A percentile compares a stretch with the other conserved stretches of the same genome.
Conservation (phyloP, 2,797 vertebrate species). For the Enteromius unitaeniatus region DNA sequence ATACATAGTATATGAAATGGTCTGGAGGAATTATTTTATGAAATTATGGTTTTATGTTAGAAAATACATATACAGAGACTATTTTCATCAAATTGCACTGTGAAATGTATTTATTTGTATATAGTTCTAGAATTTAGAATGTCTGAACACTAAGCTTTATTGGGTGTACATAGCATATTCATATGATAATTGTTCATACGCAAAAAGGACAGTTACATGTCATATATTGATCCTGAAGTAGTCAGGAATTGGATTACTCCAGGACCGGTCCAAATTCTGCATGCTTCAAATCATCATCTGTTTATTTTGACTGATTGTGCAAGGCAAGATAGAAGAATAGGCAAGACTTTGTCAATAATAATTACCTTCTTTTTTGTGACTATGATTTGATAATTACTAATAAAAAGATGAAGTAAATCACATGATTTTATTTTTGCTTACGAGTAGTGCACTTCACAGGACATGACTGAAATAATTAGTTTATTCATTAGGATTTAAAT, state of each 20-base stretch:
- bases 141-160: constrained; percentile 28
- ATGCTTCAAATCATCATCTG: constrained; percentile 13
- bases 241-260: background rate
- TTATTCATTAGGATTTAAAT: background rate
- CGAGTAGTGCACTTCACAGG: background rate
- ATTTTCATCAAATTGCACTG: constrained; percentile 62
- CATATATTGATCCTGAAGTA: background rate
- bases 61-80: constrained; percentile 32
- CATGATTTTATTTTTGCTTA: background rate
- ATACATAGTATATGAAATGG: constrained; percentile 2
- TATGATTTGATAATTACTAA: constrained; percentile 49
- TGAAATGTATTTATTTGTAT: constrained; percentile 61
- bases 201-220: constrained; percentile 11
- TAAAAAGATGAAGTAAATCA: constrained; percentile 44
- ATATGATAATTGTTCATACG: constrained; percentile 1
- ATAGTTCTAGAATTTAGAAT: constrained; percentile 38
- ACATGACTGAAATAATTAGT: background rate
- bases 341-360: background rate
- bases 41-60: constrained; percentile 18
- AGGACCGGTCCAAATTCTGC: constrained; percentile 11
- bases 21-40: constrained; percentile 10
- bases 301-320: constrained; percentile 1
- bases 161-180: constrained; percentile 50
- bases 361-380: constrained; percentile 32
- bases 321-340: background rate